Evolutionary conservation across 23 tunicate genomes (phyloP).

Genomic region (Ascidia mentula): DNA sequence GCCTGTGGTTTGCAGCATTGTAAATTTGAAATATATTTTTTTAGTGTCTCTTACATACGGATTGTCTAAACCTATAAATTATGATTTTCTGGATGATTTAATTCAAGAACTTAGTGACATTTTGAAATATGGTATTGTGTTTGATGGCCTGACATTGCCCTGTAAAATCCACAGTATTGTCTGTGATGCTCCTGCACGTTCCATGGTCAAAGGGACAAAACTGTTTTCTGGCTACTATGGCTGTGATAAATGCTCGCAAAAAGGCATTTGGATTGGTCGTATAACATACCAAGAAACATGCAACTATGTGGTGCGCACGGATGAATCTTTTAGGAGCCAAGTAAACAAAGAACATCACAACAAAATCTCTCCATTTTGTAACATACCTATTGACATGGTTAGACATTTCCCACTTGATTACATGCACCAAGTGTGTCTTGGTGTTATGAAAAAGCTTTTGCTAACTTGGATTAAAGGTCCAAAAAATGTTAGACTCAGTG

Average conservation of each 20-base stretch:
- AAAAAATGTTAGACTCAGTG: conserved; percentile 5
- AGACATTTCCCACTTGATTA: conserved; percentile 23
- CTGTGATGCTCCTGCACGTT: neutral
- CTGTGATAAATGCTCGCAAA: neutral
- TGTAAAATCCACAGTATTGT: neutral
- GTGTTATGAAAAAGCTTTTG: conserved; percentile 33
- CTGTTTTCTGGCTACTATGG: neutral
- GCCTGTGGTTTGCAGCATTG: neutral
- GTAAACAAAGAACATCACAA: conserved; percentile 36
- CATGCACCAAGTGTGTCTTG: conserved; percentile 57
- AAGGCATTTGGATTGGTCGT: neutral
- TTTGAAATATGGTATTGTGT: neutral
- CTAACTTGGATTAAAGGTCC: conserved; percentile 40
- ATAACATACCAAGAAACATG: neutral
- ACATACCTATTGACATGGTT: conserved; percentile 32
- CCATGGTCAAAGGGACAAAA: neutral
- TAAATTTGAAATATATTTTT: neutral
- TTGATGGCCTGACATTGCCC: neutral
- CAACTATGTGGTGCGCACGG: conserved; percentile 14
- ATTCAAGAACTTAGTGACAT: neutral
- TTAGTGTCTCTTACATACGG: neutral
- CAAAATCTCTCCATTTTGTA: conserved; percentile 15
- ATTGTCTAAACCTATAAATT: neutral
- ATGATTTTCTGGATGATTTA: neutral
- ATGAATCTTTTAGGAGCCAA: conserved; percentile 13